phyloP scores from a whole-genome alignment of 2,888 invertebrate species.

The Crioceris asparagi region DNA sequence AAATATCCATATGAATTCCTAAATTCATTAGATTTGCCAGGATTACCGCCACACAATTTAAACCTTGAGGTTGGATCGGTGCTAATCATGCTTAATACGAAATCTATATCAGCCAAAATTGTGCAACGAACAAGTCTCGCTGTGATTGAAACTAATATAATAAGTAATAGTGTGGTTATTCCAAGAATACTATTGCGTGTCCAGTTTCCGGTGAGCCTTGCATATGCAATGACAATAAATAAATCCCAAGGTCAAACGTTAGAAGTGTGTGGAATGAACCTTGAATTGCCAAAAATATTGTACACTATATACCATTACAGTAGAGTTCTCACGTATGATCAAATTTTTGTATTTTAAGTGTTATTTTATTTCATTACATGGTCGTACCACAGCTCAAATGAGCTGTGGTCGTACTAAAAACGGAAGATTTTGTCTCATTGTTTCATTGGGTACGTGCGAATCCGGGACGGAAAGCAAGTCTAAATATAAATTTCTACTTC shows the following conservation, averaged over 20 bases:
- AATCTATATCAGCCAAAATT: neutral
- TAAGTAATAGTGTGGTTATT: neutral
- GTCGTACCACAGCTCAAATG: too few species aligned
- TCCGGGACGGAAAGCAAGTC: too few species aligned
- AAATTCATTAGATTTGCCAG: neutral
- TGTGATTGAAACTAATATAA: neutral
- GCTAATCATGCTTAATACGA: neutral
- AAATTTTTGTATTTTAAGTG: too few species aligned
- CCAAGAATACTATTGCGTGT: slow-evolving; percentile 1
- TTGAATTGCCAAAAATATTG: too few species aligned
- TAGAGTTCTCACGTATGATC: too few species aligned
- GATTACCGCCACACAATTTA: slow-evolving; percentile 1
- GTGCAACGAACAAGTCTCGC: neutral
- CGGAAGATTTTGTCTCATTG: too few species aligned
- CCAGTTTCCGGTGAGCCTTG: slow-evolving; percentile 5
- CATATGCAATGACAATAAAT: slow-evolving; percentile 16
- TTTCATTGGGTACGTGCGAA: too few species aligned
- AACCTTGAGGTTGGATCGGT: neutral
- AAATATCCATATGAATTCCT: slow-evolving; percentile 1
- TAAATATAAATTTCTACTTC: too few species aligned
- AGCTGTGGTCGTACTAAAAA: too few species aligned
- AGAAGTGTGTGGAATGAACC: neutral
- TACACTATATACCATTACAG: too few species aligned
- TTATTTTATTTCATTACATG: too few species aligned
- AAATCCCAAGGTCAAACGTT: slow-evolving; percentile 15